Conservation (phyloP, 2,888 invertebrate genomes). For the Pelosia muscerda region DNA sequence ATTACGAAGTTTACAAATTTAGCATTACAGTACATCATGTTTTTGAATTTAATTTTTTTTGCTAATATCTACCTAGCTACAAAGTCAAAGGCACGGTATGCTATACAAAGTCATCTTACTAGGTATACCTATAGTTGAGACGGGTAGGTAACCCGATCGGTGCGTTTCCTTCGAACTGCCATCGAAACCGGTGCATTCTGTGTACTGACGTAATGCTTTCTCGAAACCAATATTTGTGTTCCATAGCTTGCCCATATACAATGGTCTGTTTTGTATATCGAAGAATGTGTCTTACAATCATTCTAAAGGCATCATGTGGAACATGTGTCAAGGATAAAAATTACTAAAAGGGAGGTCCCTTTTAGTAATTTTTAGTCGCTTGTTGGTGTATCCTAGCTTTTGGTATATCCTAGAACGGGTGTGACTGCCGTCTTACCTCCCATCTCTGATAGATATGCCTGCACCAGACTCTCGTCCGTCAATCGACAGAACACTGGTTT, state of each 20-base stretch:
- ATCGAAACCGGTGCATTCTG: constrained; percentile 66
- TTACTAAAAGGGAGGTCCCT: not conserved
- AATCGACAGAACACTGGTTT: not conserved
- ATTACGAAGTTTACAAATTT: no score
- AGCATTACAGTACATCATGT: no score
- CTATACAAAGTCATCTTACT: constrained; percentile 44
- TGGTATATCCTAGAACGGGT: no score
- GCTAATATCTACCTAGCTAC: no score
- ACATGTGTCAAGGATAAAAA: not conserved
- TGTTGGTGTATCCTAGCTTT: not conserved
- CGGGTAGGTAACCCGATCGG: constrained; percentile 68
- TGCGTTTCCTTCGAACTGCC: constrained; percentile 70
- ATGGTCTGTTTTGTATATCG: constrained; percentile 41
- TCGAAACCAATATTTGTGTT: constrained; percentile 68
- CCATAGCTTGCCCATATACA: constrained; percentile 39
- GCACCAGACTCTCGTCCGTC: not conserved
- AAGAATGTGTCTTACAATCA: constrained; percentile 12
- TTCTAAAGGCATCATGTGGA: no score
- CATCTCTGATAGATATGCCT: not conserved
- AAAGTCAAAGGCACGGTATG: not conserved
- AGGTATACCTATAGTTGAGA: constrained; percentile 59
- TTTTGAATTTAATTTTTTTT: no score
- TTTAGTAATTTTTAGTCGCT: no score
- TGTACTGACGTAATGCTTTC: constrained; percentile 75
- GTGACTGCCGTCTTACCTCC: not conserved